Evolutionary conservation across 2,113 vertebrate genomes (phyloP).

Genomic region (Melanotaenia duboulayi): DNA sequence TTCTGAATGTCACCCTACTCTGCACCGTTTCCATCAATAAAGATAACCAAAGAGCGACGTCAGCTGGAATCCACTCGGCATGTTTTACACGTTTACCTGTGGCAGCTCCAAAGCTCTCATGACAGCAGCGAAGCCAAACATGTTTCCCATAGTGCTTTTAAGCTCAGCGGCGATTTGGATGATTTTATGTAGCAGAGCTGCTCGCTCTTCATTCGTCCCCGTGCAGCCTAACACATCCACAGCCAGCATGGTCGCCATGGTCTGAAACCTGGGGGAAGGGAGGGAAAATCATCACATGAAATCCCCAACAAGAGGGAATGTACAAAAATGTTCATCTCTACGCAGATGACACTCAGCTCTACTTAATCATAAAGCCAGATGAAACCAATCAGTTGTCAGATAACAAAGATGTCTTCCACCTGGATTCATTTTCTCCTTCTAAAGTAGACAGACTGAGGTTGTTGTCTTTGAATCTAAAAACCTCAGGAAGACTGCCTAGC

Average conservation of each 20-base stretch:
- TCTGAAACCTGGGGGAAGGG: slow-evolving; percentile 86
- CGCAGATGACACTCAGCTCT: too few species aligned
- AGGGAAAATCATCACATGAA: neutral
- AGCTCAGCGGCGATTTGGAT: slow-evolving; percentile 93
- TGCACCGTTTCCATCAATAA: neutral
- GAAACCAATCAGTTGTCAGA: too few species aligned
- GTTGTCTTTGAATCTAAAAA: too few species aligned
- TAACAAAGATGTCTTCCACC: too few species aligned
- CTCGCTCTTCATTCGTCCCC: slow-evolving; percentile 90
- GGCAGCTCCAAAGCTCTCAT: slow-evolving; percentile 94
- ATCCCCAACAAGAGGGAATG: neutral
- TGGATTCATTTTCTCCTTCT: too few species aligned
- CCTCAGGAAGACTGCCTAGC: too few species aligned
- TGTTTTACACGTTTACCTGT: slow-evolving; percentile 83
- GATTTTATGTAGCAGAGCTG: slow-evolving; percentile 89
- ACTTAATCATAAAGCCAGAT: too few species aligned
- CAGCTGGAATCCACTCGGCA: too few species aligned
- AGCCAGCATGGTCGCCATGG: slow-evolving; percentile 93
- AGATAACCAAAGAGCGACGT: neutral
- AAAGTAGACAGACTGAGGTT: too few species aligned
- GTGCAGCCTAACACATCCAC: slow-evolving; percentile 95
- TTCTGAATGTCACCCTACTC: neutral
- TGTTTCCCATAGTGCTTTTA: slow-evolving; percentile 91
- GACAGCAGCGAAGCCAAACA: slow-evolving; percentile 94
- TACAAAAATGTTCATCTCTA: too few species aligned